phyloP scores from a whole-genome alignment of 1,140 invertebrate genomes.

The Aphis craccivora region DNA sequence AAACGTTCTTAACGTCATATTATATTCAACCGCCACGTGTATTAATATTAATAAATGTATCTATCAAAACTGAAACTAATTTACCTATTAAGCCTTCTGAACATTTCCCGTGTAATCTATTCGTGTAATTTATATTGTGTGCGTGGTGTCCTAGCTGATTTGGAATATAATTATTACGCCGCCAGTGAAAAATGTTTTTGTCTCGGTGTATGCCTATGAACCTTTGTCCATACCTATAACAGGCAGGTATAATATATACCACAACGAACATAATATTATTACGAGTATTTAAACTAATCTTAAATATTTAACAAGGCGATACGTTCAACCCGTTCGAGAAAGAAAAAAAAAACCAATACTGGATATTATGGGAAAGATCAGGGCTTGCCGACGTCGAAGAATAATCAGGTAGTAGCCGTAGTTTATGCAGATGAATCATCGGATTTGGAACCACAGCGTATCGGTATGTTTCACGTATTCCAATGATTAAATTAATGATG shows the following conservation, averaged over 20 bases:
- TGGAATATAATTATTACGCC: constrained; percentile 43
- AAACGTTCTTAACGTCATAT: constrained; percentile 16
- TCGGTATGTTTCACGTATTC: not conserved
- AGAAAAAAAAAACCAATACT: not conserved
- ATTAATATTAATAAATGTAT: constrained; percentile 6
- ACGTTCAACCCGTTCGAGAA: not conserved
- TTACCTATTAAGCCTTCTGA: constrained; percentile 37
- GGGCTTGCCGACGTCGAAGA: constrained; percentile 6
- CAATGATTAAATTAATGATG: not conserved
- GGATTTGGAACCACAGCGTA: not conserved
- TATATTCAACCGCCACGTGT: not conserved
- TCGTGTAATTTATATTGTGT: constrained; percentile 34
- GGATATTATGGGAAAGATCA: not conserved
- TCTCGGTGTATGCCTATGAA: not conserved
- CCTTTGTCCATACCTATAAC: not conserved
- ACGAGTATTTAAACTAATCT: constrained; percentile 17
- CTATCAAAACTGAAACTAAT: constrained; percentile 57
- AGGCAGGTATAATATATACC: not conserved
- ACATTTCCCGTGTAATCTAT: constrained; percentile 15
- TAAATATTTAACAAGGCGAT: constrained; percentile 35
- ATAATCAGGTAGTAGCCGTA: constrained; percentile 23
- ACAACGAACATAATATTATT: not conserved
- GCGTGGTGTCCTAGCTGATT: not conserved
- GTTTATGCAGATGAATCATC: constrained; percentile 48
- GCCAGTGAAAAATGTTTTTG: constrained; percentile 48